Evolutionary conservation across 2,797 vertebrate species (phyloP).

Genomic region (Schizothorax lantsangensis): DNA sequence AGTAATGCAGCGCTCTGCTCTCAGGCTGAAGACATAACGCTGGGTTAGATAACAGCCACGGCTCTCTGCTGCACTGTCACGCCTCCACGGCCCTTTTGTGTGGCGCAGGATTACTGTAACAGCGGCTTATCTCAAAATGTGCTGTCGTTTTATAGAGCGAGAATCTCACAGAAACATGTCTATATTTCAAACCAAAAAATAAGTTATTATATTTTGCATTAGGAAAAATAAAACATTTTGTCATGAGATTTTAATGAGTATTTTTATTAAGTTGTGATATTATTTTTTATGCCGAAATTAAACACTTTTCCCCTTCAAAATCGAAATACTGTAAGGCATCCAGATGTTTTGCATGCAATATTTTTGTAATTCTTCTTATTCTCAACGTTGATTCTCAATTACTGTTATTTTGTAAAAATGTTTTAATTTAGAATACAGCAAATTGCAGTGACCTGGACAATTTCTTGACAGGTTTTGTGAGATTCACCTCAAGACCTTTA

Average conservation of each 20-base stretch:
- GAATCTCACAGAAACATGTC: background rate
- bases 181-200: constrained; percentile 4
- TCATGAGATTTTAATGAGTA: no score
- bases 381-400: background rate
- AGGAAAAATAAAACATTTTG: background rate
- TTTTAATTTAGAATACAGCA: background rate
- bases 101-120: constrained; percentile 30
- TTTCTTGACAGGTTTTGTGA: background rate
- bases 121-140: constrained; percentile 6
- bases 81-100: constrained; percentile 3
- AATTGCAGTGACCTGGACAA: background rate
- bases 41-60: constrained; percentile 29
- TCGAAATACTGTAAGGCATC: background rate
- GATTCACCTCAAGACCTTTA: background rate
- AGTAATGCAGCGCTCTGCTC: constrained; percentile 3
- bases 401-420: background rate
- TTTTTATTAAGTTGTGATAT: background rate
- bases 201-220: background rate
- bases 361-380: background rate
- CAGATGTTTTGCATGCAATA: background rate
- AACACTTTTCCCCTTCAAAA: background rate
- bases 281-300: background rate
- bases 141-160: background rate
- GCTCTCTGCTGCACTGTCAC: background rate
- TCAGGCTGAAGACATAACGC: constrained; percentile 31